Base-by-base conservation (phyloP, 1,140 invertebrate species). In the Lucilia sericata region DNA sequence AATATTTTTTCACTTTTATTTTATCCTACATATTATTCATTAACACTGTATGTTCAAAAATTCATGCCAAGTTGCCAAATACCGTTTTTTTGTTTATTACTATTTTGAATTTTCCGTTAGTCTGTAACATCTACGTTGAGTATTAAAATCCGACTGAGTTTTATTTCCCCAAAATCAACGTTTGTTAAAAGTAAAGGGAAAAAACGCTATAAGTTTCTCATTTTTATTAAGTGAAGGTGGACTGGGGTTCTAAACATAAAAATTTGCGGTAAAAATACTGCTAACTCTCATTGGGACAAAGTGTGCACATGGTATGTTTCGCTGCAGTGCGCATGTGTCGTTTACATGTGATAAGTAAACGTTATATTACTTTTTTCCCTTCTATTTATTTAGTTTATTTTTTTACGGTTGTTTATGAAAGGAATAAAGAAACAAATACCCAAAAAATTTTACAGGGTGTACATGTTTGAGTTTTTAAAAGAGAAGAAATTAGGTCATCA, bases 71-170 rank as follows among this genome's bases (percentile, higher is more conserved):
- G 17, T 55, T 17, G 42, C 42, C 17, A 55, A 21, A 70, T 70
- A 70, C 65, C n/a, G 19, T 70, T 70, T 21, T n/a, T 19, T 21
- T 70, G 7, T 10, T 21, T 30, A 30, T 30, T 30, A 30, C 25
- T 30, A 30, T 3, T 30, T 30, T n/a, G 14, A 14, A n/a, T 60
- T 60, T 70, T 19, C 65, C 65, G 65, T 70, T 70, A 25, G 19
- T 70, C 7, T 70, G 65, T 70, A 70, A 70, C 65, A 70, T 21
- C 65, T 10, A 70, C 21, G 65, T 70, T 70, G 65, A 70, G 65
- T 70, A 70, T 70, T 19, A 70, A 70, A 70, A 70, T 70, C 65
- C 65, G 65, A 70, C 65, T 70, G 65, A 70, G 21, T 70, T 70
- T 70, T 30, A 30, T 30, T 30, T 70, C 19, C 65, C 19, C 19